Percentiles rank a stretch among this genome's conserved stretches.
phyloP scores from a whole-genome alignment of 35 echinoderm and acorn worm genomes.

The Strongylocentrotus purpuratus region DNA sequence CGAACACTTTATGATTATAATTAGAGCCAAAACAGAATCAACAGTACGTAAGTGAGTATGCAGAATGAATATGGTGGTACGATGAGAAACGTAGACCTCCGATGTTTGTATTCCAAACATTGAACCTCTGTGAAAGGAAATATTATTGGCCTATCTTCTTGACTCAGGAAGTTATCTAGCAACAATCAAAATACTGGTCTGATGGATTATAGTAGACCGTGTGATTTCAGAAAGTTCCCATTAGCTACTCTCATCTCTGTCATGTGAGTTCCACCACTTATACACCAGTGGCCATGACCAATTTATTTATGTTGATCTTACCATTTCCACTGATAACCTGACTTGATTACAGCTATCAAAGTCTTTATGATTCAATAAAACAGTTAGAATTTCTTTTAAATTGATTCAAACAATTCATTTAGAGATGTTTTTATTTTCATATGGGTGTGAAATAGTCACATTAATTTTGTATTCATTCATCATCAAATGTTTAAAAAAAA shows the following conservation, averaged over 20 bases:
- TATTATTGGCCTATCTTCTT: conserved; percentile 13
- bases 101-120: conserved; percentile 15
- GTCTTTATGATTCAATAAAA: too few relatives aligned
- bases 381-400: too few relatives aligned
- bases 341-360: too few relatives aligned
- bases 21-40: background rate
- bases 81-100: conserved; percentile 15
- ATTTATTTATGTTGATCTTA: background rate
- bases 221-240: background rate
- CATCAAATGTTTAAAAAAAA: too few relatives aligned
- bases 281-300: background rate
- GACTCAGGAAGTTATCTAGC: conserved; percentile 15
- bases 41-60: background rate
- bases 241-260: background rate
- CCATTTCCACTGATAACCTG: background rate
- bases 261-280: background rate
- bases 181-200: conserved; percentile 26
- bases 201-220: background rate
- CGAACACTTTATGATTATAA: background rate
- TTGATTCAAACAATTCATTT: too few relatives aligned
- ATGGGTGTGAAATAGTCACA: too few relatives aligned
- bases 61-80: background rate
- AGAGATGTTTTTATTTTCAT: too few relatives aligned
- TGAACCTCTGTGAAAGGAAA: conserved; percentile 37
- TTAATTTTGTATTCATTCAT: too few relatives aligned